Conservation (phyloP, 2,113 vertebrate genomes). For the Mastomys natalensis region DNA sequence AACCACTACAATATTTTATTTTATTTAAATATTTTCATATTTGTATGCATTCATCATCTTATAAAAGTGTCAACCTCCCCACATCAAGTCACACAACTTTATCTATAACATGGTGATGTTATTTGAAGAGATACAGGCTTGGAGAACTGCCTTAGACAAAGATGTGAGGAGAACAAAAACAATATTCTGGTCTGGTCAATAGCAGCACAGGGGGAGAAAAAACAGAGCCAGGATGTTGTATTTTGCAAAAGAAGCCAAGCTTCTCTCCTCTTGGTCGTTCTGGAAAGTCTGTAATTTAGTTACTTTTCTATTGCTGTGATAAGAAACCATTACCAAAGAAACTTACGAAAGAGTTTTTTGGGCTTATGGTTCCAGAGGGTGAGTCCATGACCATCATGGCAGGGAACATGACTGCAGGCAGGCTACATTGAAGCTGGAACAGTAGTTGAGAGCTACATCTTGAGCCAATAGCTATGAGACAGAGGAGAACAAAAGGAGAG, state of each 20-base stretch:
- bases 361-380: neutral
- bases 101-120: neutral
- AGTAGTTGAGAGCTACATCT: neutral
- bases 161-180: conserved; percentile 7
- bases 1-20: conserved; percentile 23
- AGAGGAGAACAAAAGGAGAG: neutral
- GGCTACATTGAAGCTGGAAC: neutral
- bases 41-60: conserved; percentile 19
- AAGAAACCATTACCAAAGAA: neutral
- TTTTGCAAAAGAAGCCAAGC: neutral
- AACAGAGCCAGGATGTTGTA: neutral
- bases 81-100: neutral
- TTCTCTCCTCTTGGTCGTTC: neutral
- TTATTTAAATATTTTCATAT: neutral
- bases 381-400: fast-evolving
- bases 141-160: neutral
- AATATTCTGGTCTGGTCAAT: neutral
- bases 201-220: neutral
- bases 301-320: neutral
- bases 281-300: neutral
- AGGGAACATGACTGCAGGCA: neutral
- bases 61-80: neutral
- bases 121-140: neutral
- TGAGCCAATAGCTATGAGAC: neutral
- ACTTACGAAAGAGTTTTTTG: neutral